Evolutionary conservation across 1,140 invertebrate species (phyloP).

Genomic region (Amyelois transitella): DNA sequence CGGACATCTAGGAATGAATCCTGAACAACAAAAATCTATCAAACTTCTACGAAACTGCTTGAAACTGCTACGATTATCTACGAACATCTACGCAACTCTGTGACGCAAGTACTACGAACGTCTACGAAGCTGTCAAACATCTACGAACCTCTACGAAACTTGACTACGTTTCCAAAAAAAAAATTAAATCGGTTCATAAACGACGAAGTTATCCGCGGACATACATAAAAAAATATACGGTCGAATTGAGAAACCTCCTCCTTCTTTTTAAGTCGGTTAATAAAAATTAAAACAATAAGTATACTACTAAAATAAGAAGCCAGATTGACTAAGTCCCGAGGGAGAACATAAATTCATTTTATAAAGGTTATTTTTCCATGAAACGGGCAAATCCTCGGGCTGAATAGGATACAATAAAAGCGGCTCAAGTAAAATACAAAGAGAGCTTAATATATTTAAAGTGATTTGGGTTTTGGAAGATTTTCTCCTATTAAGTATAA

Average conservation of each 20-base stretch:
- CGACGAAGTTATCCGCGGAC: no score
- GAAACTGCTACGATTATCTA: neutral
- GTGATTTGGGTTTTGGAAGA: neutral
- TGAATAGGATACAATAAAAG: neutral
- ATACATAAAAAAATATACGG: neutral
- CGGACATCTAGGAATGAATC: no score
- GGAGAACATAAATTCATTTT: neutral
- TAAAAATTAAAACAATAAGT: neutral
- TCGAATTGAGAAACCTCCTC: no score
- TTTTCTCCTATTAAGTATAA: neutral
- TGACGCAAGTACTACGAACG: neutral
- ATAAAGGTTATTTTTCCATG: neutral
- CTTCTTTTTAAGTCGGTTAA: neutral
- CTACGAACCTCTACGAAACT: no score
- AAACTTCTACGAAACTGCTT: no score
- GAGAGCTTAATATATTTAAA: neutral
- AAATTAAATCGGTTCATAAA: no score
- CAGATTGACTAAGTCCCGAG: neutral
- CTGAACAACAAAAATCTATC: no score
- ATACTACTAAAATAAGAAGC: neutral
- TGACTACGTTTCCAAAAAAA: no score
- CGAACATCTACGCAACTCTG: neutral
- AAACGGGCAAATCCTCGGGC: neutral
- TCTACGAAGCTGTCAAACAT: no score
- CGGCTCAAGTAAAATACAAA: neutral